Evolutionary conservation across 2,888 invertebrate species (phyloP), one percentile per base, ranked within the genome.

Genomic region (Harpalus rufipes): DNA sequence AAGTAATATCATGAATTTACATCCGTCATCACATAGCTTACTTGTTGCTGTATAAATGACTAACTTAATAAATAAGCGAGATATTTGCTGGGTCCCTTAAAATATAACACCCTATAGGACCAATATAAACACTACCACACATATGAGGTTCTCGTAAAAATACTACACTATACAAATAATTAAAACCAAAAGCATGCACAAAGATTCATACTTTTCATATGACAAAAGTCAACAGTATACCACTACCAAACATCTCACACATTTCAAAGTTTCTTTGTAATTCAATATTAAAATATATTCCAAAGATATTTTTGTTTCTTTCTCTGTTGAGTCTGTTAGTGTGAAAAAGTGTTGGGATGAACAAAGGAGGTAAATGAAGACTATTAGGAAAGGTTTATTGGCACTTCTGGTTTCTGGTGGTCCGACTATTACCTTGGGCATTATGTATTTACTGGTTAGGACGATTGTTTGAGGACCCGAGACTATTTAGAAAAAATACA

Each of bases 361-460:
- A 51, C 44, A 51, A 51, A 51, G 44, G 44, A 51, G 44, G 44
- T 51, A 51, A 51, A 51, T 51, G 44, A 12, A 51, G 44, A 51
- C 10, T 12, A 51, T 51, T 10, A 12, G 44, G 44, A 10, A 32
- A 51, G 44, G 44, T 51, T 51, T 51, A 51, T 51, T 51, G 4
- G 44, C 44, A 51, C 44, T 51, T 51, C 10, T 51, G 10, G 44
- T 51, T 51, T 51, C 44, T 51, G 44, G 10, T 8, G 10, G 44
- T 8, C 44, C 44, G 2, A 51, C 44, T 51, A 51, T 51, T 51
- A 51, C 44, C 10, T 12, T 8, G 10, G 8, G 44, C 44, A 0
- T 51, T 10, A 51, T 51, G 5, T 51, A 51, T 51, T 51, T 51
- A 51, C 44, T 51, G 44, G 44, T 51, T 51, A 51, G 44, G 44